Evolutionary conservation across 1,140 invertebrate genomes (phyloP).

Genomic region (Eciton burchellii): DNA sequence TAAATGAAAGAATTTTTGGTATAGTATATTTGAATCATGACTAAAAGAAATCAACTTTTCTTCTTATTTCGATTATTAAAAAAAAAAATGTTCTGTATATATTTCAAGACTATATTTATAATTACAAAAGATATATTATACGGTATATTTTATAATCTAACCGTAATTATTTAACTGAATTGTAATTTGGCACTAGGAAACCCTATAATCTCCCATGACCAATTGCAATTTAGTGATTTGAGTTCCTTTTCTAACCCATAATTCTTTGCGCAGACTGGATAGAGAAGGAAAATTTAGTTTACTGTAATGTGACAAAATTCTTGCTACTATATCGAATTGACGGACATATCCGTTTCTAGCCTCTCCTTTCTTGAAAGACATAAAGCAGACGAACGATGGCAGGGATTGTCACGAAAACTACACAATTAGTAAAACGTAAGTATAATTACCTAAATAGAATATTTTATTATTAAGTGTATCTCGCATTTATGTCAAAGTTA

Average conservation of each 20-base stretch:
- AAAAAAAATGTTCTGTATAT: no score
- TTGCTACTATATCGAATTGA: not conserved
- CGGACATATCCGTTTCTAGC: not conserved
- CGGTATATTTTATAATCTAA: no score
- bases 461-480: not conserved
- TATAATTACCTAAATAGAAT: not conserved
- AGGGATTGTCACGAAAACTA: conserved; percentile 8
- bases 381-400: conserved; percentile 22
- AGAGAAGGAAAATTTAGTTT: not conserved
- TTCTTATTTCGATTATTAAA: no score
- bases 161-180: no score
- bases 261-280: not conserved
- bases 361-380: not conserved
- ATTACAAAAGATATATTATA: no score
- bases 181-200: no score
- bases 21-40: no score
- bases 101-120: no score
- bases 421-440: conserved; percentile 27
- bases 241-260: not conserved
- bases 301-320: not conserved
- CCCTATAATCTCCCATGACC: no score
- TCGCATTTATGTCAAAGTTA: not conserved
- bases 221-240: no score
- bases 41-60: no score
- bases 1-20: no score